These are phyloP conservation scores for Hipparchia semele DNA, from an alignment of 2,888 invertebrate genomes.

Conservation along the genomic window DNA sequence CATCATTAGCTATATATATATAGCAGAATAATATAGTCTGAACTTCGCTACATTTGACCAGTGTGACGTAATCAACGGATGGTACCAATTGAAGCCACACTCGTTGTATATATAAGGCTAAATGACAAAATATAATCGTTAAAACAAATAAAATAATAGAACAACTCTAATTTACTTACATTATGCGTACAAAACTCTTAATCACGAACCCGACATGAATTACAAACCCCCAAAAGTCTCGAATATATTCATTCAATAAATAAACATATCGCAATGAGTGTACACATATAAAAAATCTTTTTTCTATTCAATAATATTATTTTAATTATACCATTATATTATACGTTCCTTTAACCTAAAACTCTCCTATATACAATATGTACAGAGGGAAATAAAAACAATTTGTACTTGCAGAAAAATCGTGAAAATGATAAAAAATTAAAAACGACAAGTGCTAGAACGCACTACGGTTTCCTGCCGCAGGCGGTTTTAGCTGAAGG, in stretches of 20 bases:
- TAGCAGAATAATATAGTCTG: too few species aligned
- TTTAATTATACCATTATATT: conserved; percentile 61
- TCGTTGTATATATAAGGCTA: conserved; percentile 62
- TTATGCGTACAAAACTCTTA: conserved; percentile 78
- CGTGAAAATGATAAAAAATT: conserved; percentile 62
- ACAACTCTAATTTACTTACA: conserved; percentile 81
- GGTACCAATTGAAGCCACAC: conserved; percentile 45
- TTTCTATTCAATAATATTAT: conserved; percentile 40
- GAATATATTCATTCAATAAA: conserved; percentile 58
- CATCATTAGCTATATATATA: too few species aligned
- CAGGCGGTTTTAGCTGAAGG: not conserved
- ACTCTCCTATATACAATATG: conserved; percentile 80
- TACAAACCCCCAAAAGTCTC: conserved; percentile 56
- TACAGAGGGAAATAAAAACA: conserved; percentile 82
- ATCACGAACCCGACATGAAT: conserved; percentile 58
- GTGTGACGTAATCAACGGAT: conserved; percentile 4
- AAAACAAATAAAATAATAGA: conserved; percentile 50
- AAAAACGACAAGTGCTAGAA: not conserved
- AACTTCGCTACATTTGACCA: too few species aligned
- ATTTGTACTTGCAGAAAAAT: conserved; percentile 83
- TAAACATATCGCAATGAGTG: conserved; percentile 73
- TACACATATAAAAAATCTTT: conserved; percentile 73
- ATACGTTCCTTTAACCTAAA: conserved; percentile 66
- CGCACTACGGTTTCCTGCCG: not conserved
- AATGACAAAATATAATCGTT: conserved; percentile 56